Base-by-base conservation (phyloP, 2,113 vertebrate genomes). In the Glaucidium brasilianum region DNA sequence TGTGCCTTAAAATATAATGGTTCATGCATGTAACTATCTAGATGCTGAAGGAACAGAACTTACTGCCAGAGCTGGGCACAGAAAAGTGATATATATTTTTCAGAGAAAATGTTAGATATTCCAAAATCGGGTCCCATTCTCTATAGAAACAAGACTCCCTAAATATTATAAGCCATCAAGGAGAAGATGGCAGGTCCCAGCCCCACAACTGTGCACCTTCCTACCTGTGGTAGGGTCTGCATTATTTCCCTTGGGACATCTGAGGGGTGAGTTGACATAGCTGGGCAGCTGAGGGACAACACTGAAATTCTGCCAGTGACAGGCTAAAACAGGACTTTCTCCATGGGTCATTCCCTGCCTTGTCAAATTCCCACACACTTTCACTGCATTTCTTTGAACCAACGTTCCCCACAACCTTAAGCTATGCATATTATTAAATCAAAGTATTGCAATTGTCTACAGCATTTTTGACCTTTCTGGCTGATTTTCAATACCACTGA, bases 401-500 rank as follows among this genome's bases (percentile, higher is more conserved):
- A 58, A 25, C 15, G 32, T 94, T 91, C 26, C 71, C 37, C 41
- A 66, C 10, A 62, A 29, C 34, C 88, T 88, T 26, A 78, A 93
- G 53, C 58, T 90, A 88, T 93, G 85, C 30, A 21, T 69, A 64
- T 55, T 79, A 85, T 95, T 91, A 83, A 93, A 96, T 94, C 59
- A 74, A 94, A 95, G n/a, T 59, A 66, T 75, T 64, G 55, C 41
- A 67, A 30, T 86, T 92, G 85, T 97, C 97, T 98, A 97, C 97
- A 98, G 97, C 94, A 96, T 97, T 95, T 97, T 96, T 97, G 97
- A 93, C 98, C 98, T 98, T 98, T 98, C 88, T 96, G 97, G 97
- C 98, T 98, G 96, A 95, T 98, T 98, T 98, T 98, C 97, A 98
- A 97, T 97, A 96, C 94, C 72, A 98, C 98, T 98, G 99, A 99